Evolutionary conservation across 2,113 vertebrate genomes (phyloP).

Genomic region (Malurus cyaneus): DNA sequence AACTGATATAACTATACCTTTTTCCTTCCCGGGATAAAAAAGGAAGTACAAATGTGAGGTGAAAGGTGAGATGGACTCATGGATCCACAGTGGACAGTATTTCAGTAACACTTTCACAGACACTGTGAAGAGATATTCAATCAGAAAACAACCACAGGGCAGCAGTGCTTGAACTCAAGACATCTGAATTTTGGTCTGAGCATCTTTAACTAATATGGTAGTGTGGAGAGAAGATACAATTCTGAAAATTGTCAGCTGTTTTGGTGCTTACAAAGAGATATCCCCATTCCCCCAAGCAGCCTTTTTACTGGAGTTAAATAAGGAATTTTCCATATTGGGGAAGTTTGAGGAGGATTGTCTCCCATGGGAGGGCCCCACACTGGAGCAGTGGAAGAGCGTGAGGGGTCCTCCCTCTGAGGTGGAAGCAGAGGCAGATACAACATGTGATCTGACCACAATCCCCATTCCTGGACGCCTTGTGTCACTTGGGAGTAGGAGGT

Average conservation of each 20-base stretch:
- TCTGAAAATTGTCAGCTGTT: not conserved
- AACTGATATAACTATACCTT: not conserved
- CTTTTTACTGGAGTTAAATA: not conserved
- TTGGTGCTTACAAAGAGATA: not conserved
- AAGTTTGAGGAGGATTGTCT: not conserved
- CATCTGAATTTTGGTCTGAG: not conserved
- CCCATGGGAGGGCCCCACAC: not conserved
- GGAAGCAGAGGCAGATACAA: not conserved
- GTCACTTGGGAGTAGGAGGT: not conserved
- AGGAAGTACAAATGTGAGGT: not conserved
- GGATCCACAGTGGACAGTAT: not conserved
- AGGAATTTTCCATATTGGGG: not conserved
- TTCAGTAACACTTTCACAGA: not conserved
- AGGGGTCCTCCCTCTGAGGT: not conserved
- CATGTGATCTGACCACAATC: fast-evolving
- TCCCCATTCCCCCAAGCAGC: not conserved
- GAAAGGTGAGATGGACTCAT: not conserved
- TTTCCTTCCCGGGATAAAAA: not conserved
- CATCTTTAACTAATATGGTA: not conserved
- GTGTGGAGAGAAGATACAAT: not conserved
- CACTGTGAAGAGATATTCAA: not conserved
- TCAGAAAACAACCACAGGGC: not conserved
- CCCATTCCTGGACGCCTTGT: not conserved
- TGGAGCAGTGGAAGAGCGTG: not conserved
- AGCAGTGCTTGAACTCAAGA: not conserved